Evolutionary conservation across 2,888 invertebrate species (phyloP), one percentile per base, ranked within the genome.

Genomic region (Bursaphelenchus okinawaensis): DNA sequence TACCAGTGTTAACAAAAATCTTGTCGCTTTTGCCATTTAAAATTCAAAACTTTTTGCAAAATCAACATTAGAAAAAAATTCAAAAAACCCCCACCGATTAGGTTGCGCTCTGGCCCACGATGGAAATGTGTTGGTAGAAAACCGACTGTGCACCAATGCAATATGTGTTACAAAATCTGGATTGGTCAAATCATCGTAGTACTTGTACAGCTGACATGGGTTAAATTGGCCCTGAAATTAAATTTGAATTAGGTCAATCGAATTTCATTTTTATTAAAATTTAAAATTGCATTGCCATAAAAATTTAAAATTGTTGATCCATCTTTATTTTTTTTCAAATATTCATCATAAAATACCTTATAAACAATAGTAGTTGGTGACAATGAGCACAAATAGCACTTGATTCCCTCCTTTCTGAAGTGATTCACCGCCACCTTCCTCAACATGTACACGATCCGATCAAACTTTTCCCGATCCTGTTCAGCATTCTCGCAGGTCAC

Each of bases 61-160:
- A 40, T n/a, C 9, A 40, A 12, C 9, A 22, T 54, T 8, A 54
- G 19, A 8, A 8, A 54, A 8, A n/a, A 56, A 7, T 56, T 56
- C 19, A n/a, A n/a, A n/a, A n/a, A n/a, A n/a, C n/a, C n/a, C 51
- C 51, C 83, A 91, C 91, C 95, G 89, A 80, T 95, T 87, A 16
- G 98, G 98, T 86, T 98, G 96, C 20, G 98, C 96, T 78, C 96
- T 87, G 85, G 96, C 95, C 98, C 98, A 98, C 83, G 92, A 93
- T 19, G 98, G 98, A 84, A 98, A 98, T 26, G 98, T 98, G 85
- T 98, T 98, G 72, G 98, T 98, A 16, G 96, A 96, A 87, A 98
- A 98, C 73, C 98, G 88, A 51, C 95, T 95, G 84, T 98, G 98
- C 7, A 98, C 94, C 83, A 98, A 85, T 52, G 96, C 93, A 84